Evolutionary conservation across 1,140 invertebrate genomes (phyloP), one percentile per base, ranked within the genome.

Genomic region (Lasioglossum baleicum): DNA sequence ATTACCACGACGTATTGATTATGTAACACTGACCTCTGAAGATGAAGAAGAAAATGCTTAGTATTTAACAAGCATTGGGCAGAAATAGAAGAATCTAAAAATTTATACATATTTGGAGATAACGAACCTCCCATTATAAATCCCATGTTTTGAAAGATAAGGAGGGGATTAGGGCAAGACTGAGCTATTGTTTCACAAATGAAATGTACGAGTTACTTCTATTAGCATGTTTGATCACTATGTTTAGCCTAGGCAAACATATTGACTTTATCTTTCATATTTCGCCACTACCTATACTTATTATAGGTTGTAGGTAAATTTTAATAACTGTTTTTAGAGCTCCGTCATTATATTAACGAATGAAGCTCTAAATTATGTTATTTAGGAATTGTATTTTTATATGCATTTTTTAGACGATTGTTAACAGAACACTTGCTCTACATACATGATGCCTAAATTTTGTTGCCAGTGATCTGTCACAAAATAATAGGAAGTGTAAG

Each of bases 41-140:
- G 92, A 93, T 61, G 91, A 92, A 80, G 89, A 88, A 7, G 91
- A 91, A 80, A 90, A 88, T 68, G 83, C 89, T 61, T 93, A 91
- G 74, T 86, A 80, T 70, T 70, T 67, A 69, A 35, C 53, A 81
- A 61, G 76, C 66, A 77, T 61, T 17, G 2, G 76, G 65, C n/a
- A 35, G 31, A 35, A 4, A 72, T 58, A 73, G 61, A 85, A 82
- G 48, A 61, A 65, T 81, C 63, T 76, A 75, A 70, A 79, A 70
- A 60, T 86, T n/a, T n/a, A n/a, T 82, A 73, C 63, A 83, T 82
- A 65, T 78, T 60, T 63, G 82, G 40, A 73, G 31, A 75, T 88
- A 90, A 90, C 88, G 87, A 90, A 90, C 87, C 89, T 90, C 88
- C 87, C 80, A 60, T 53, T 64, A 83, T 70, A 63, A 76, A 80